Percentiles rank a stretch among this genome's conserved stretches.
Evolutionary conservation across 2,797 vertebrate species (phyloP).

Genomic region (Sylvia borin): DNA sequence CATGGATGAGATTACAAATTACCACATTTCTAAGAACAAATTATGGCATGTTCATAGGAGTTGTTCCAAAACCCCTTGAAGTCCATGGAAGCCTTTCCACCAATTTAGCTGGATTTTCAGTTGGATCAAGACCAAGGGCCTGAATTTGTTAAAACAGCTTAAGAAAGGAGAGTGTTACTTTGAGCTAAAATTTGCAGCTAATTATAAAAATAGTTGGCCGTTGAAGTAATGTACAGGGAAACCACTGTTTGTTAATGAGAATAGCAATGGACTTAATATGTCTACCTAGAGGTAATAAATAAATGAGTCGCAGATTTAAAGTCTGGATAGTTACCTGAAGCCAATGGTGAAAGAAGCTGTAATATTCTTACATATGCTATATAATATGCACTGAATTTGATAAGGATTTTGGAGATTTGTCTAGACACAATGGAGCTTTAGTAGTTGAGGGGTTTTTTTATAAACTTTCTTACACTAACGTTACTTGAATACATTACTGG

Average conservation of each 20-base stretch:
- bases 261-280: slow-evolving; percentile 45
- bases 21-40: slow-evolving; percentile 5
- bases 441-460: neutral
- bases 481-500: neutral
- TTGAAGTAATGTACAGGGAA: slow-evolving; percentile 49
- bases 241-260: slow-evolving; percentile 51
- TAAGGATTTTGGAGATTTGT: neutral
- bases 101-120: slow-evolving; percentile 12
- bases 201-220: slow-evolving; percentile 50
- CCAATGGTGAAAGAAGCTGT: neutral
- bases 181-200: slow-evolving; percentile 37
- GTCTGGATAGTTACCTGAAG: neutral
- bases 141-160: slow-evolving; percentile 24
- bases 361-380: neutral
- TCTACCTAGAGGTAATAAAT: slow-evolving; percentile 58
- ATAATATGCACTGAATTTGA: neutral
- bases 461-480: neutral
- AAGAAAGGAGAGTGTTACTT: slow-evolving; percentile 13
- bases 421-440: neutral
- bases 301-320: slow-evolving; percentile 26
- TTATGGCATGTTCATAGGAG: neutral
- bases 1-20: neutral
- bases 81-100: neutral
- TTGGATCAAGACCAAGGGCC: slow-evolving; percentile 8
- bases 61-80: neutral